Evolutionary conservation across 2,113 vertebrate species (phyloP).

Genomic region (Notechis scutatus): DNA sequence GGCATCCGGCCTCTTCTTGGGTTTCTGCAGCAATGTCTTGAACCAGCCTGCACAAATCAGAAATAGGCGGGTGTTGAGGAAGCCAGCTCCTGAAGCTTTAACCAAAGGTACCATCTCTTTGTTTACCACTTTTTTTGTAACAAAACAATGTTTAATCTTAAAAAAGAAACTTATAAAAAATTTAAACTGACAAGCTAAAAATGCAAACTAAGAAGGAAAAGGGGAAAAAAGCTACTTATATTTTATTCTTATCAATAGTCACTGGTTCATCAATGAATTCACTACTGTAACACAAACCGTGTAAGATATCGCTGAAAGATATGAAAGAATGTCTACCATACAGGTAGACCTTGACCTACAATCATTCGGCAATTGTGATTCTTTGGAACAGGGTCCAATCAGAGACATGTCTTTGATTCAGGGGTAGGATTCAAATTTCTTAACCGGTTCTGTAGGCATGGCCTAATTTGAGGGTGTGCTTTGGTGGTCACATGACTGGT

Average conservation of each 20-base stretch:
- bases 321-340: background rate
- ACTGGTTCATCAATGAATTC: background rate
- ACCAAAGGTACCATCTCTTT: background rate
- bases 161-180: background rate
- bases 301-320: background rate
- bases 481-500: too few relatives aligned
- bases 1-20: constrained; percentile 12
- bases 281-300: background rate
- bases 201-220: background rate
- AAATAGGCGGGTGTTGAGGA: background rate
- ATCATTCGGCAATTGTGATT: background rate
- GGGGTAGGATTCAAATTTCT: too few relatives aligned
- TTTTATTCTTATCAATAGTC: background rate
- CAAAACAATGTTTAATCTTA: background rate
- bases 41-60: constrained; percentile 65
- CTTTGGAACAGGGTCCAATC: background rate
- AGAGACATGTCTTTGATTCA: background rate
- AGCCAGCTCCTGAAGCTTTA: background rate
- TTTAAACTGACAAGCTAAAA: background rate
- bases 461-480: too few relatives aligned
- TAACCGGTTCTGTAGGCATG: too few relatives aligned
- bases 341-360: background rate
- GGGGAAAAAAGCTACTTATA: background rate
- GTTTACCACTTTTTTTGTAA: background rate
- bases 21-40: constrained; percentile 58